Percentiles rank a stretch among this genome's conserved stretches.
Evolutionary conservation across 1,140 invertebrate genomes (phyloP).

Genomic region (Oryctes rhinoceros): DNA sequence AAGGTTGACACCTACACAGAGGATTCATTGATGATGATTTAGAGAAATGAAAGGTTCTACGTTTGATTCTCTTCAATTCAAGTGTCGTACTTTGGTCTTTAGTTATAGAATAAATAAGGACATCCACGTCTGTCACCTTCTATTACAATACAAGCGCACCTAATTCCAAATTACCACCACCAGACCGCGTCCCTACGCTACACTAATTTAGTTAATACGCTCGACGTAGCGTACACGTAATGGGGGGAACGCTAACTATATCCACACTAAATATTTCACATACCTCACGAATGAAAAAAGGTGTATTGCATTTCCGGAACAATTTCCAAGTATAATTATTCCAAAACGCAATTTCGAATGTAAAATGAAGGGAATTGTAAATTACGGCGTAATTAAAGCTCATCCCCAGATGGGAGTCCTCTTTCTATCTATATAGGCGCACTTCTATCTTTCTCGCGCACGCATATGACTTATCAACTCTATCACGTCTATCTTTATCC

Average conservation of each 20-base stretch:
- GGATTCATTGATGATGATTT: no score
- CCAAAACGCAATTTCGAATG: constrained; percentile 41
- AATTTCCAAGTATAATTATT: constrained; percentile 35
- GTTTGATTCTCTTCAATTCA: no score
- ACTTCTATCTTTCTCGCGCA: not conserved
- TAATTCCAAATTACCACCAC: not conserved
- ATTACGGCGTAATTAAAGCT: constrained; percentile 54
- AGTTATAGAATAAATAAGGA: no score
- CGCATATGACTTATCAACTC: not conserved
- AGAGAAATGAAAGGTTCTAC: no score
- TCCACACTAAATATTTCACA: constrained; percentile 13
- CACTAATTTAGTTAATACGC: constrained; percentile 9
- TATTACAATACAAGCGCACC: no score
- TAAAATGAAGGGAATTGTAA: constrained; percentile 53
- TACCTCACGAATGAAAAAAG: not conserved
- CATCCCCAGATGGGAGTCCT: constrained; percentile 42
- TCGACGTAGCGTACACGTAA: not conserved
- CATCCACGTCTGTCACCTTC: no score
- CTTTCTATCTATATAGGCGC: not conserved
- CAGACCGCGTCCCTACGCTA: not conserved
- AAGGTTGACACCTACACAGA: no score
- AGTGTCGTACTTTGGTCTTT: no score
- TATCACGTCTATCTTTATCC: not conserved
- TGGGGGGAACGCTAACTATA: not conserved
- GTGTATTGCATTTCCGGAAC: constrained; percentile 24